Evolutionary conservation across 1,140 invertebrate species (phyloP).

Genomic region (Episyrphus balteatus): DNA sequence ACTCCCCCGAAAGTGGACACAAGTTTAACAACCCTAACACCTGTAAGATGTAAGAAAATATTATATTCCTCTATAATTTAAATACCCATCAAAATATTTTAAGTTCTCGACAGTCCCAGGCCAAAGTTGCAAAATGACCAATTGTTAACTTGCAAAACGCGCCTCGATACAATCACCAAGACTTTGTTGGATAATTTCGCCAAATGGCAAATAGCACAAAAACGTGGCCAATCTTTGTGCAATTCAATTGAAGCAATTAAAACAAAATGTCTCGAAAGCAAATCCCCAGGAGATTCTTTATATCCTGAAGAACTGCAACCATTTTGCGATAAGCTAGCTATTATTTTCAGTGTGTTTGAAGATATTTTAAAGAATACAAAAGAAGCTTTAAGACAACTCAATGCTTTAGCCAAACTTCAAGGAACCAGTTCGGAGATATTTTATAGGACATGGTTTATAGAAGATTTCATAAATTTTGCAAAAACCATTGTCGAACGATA

Average conservation of each 20-base stretch:
- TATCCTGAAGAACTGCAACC: conserved; percentile 19
- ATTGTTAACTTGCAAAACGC: conserved; percentile 1
- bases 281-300: not conserved
- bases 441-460: conserved; percentile 21
- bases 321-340: conserved; percentile 20
- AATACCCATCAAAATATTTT: not conserved
- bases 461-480: conserved; percentile 21
- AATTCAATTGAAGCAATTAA: conserved; percentile 26
- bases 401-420: conserved; percentile 12
- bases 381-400: conserved; percentile 17
- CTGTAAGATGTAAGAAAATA: conserved; percentile 23
- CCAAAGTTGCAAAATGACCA: conserved; percentile 9
- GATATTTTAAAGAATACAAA: conserved; percentile 21
- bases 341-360: conserved; percentile 23
- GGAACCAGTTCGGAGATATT: conserved; percentile 12
- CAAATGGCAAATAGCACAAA: conserved; percentile 29
- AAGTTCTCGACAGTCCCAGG: conserved; percentile 14
- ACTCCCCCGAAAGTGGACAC: too few relatives aligned
- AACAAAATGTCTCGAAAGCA: conserved; percentile 15
- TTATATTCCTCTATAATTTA: not conserved
- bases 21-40: conserved; percentile 12
- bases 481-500: conserved; percentile 17
- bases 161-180: conserved; percentile 11
- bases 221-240: conserved; percentile 22
- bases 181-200: conserved; percentile 18